Percentiles rank a stretch among this genome's conserved stretches.
phyloP scores from a whole-genome alignment of 2,888 invertebrate genomes.

The Tanytarsus gracilentus region DNA sequence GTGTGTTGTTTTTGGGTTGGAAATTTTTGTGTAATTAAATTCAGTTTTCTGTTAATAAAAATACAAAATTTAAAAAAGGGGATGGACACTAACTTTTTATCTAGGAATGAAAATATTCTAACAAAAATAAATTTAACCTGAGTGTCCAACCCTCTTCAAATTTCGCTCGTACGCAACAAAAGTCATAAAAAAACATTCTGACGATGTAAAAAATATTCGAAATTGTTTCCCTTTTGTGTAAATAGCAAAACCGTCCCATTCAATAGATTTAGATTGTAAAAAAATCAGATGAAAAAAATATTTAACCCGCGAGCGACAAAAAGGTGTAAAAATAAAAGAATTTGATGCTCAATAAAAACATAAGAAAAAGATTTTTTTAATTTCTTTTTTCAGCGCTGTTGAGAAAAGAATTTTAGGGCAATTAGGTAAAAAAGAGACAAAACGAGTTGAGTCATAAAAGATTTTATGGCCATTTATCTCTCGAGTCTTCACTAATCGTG shows the following conservation, averaged over 20 bases:
- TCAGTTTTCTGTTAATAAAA: no score
- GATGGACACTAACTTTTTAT: no score
- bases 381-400: neutral
- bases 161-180: no score
- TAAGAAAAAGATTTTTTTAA: neutral
- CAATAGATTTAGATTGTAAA: no score
- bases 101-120: no score
- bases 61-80: no score
- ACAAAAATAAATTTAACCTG: no score
- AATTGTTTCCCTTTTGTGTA: neutral
- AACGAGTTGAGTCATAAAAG: conserved; percentile 22
- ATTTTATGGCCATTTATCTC: conserved; percentile 8
- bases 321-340: conserved; percentile 2
- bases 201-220: no score
- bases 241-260: conserved; percentile 12
- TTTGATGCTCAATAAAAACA: conserved; percentile 1
- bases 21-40: neutral
- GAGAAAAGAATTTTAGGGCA: conserved; percentile 16
- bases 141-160: no score
- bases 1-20: neutral
- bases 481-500: conserved; percentile 19
- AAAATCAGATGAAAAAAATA: neutral
- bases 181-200: no score
- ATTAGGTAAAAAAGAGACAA: no score
- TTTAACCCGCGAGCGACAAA: neutral